A percentile compares a stretch with the other conserved stretches of the same genome.
These are phyloP conservation scores for Temnothorax unifasciatus DNA, from an alignment of 2,888 invertebrate genomes.

Conservation along the genomic window DNA sequence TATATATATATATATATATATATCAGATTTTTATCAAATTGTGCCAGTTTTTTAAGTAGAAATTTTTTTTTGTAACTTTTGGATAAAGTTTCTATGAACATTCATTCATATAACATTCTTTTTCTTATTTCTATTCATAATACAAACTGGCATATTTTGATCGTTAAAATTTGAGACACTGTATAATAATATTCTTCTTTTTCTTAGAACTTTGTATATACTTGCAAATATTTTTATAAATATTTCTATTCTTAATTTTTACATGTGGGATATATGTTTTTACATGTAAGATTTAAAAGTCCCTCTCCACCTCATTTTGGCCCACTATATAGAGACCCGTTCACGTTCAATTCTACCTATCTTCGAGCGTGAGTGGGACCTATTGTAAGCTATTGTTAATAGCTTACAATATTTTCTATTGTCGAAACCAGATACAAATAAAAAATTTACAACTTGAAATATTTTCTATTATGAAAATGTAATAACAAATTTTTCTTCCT, in stretches of 20 bases:
- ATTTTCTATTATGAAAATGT: slow-evolving; percentile 13
- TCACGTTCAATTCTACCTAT: slow-evolving; percentile 22
- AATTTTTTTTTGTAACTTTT: neutral
- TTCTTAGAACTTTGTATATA: neutral
- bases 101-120: neutral
- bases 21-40: neutral
- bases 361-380: slow-evolving; percentile 23
- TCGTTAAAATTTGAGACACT: neutral
- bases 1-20: no score
- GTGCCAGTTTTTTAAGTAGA: neutral
- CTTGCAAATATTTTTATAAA: slow-evolving; percentile 13
- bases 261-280: neutral
- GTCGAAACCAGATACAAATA: neutral
- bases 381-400: slow-evolving; percentile 23
- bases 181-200: neutral
- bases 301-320: slow-evolving; percentile 39
- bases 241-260: slow-evolving; percentile 15
- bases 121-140: slow-evolving; percentile 8
- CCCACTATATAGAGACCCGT: slow-evolving; percentile 33
- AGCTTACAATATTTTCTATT: slow-evolving; percentile 1
- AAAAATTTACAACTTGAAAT: neutral
- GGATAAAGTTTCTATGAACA: neutral
- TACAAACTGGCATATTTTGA: neutral
- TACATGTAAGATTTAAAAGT: neutral
- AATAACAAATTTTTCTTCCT: slow-evolving; percentile 9